Evolutionary conservation across 2,113 vertebrate genomes (phyloP).

Genomic region (Pristiophorus japonicus): DNA sequence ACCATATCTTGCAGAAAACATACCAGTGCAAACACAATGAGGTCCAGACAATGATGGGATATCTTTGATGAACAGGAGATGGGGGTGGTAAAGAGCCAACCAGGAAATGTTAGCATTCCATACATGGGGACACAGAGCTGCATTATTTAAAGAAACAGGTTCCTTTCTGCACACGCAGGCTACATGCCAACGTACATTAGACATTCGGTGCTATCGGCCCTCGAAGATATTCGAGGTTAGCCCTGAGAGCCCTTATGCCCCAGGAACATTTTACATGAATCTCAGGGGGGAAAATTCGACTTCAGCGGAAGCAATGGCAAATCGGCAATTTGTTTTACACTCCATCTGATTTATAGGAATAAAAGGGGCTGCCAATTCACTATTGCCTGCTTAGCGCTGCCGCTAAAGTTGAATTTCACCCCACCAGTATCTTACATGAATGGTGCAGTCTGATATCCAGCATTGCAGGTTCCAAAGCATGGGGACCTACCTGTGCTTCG

Average conservation of each 20-base stretch:
- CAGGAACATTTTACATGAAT: neutral
- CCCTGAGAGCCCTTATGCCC: too few relatives aligned
- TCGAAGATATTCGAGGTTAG: neutral
- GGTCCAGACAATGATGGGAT: neutral
- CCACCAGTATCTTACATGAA: neutral
- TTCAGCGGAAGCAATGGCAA: neutral
- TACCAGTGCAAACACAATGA: neutral
- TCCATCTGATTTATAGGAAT: neutral
- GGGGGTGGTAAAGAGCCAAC: neutral
- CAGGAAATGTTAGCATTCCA: neutral
- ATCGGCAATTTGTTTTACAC: neutral
- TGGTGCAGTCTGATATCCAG: neutral
- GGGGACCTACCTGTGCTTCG: too few relatives aligned
- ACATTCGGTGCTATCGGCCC: neutral
- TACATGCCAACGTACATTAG: too few relatives aligned
- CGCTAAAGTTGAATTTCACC: neutral
- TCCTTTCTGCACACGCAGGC: too few relatives aligned
- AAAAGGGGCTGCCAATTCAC: neutral
- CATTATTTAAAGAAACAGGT: neutral
- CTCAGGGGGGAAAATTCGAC: neutral
- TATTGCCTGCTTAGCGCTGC: neutral
- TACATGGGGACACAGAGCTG: neutral
- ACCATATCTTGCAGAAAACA: neutral
- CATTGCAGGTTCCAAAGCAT: neutral
- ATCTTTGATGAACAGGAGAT: neutral